Evolutionary conservation across 1,140 invertebrate genomes (phyloP), one percentile per base, ranked within the genome.

Genomic region (Eueides isabella): DNA sequence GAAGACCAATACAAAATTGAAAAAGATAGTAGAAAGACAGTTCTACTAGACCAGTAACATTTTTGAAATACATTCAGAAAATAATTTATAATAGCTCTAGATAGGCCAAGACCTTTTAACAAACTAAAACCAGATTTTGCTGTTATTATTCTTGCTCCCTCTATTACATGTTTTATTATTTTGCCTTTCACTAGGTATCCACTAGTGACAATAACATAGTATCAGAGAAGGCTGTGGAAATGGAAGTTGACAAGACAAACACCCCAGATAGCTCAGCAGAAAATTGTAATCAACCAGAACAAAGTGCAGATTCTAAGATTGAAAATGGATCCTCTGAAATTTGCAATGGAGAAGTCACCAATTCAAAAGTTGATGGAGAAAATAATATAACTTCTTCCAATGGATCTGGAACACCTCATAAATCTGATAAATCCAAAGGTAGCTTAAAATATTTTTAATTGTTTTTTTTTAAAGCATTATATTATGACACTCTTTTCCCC

Each of bases 231-330:
- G 44, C 75, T 44, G 66, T 80, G 11, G 33, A 87, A 67, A 80
- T 85, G 70, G 91, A 93, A 62, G 76, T 89, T 67, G 85, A 90
- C 29, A 92, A 92, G 48, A 83, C 80, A 38, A 80, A 83, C 29
- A 81, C 93, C 81, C 95, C 95, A 5, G 95, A 95, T 67, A 95
- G 94, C 74, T 95, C 95, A 0, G 94, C 88, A 41, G 94, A 95
- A 79, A 90, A 93, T 35, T 92, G 92, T 55, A 86, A 90, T 31
- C 88, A 93, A 74, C 93, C 95, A 61, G 93, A 94, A 28, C 92
- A 94, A 6, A 94, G 94, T 67, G 94, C 86, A 28, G 93, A 93
- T 81, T 83, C 4, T 80, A 90, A 65, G 78, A 72, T 35, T 80
- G 76, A 64, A 63, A 85, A 92, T 69, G 93, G 92, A 61, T 75